Conservation (phyloP, 2,797 vertebrate species). For the Protosalanx chinensis region DNA sequence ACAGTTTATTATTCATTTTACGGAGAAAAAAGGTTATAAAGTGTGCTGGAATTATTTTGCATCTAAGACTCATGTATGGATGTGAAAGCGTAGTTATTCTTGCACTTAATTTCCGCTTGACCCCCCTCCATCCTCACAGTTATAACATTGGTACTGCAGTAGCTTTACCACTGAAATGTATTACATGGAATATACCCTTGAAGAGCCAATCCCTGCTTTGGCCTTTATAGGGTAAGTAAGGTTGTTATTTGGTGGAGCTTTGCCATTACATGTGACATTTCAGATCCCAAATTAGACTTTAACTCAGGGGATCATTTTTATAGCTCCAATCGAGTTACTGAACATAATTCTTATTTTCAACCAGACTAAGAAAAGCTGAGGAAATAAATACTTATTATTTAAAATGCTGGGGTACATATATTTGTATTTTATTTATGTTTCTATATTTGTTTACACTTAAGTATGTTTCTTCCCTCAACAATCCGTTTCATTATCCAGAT, state of each 20-base stretch:
- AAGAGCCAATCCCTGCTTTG: neutral
- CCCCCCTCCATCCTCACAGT: neutral
- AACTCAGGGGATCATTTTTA: no score
- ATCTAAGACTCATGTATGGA: no score
- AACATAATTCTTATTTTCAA: no score
- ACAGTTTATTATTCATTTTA: no score
- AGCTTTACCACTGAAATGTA: constrained; percentile 6
- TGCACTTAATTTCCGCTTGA: neutral
- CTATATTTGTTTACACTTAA: no score
- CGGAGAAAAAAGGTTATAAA: no score
- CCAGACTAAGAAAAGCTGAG: neutral
- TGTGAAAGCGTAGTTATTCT: neutral
- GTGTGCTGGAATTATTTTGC: no score
- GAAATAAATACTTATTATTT: no score
- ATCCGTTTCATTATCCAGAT: no score
- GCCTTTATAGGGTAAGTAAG: neutral
- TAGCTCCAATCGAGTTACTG: neutral
- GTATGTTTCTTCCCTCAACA: no score
- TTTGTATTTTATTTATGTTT: no score
- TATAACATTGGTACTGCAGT: constrained; percentile 2
- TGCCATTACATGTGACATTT: constrained; percentile 8
- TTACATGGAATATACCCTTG: neutral
- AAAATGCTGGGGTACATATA: no score
- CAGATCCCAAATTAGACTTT: neutral
- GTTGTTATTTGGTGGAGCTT: neutral